Base-by-base conservation (phyloP, 2,113 vertebrate genomes). In the Engystomops pustulosus region DNA sequence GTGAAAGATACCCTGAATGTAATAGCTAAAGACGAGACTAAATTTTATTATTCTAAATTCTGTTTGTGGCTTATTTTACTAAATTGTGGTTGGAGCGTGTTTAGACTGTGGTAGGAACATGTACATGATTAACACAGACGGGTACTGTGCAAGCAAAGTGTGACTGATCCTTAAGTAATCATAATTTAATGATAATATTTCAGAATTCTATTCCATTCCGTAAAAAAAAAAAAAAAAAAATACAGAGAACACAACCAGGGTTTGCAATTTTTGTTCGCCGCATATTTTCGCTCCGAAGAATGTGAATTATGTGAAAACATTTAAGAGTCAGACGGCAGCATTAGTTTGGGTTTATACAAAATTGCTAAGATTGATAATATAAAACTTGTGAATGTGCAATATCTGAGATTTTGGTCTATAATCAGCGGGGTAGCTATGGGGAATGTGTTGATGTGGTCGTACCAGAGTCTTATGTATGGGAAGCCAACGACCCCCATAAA, bases 121-220 rank as follows among this genome's bases (percentile, higher is more conserved):
- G 80, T 82, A 72, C 80, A 72, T 82, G 80, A 72, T 82, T 82
- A 72, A 82, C 80, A 82, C 80, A 82, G 68, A 82, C n/a, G 47
- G n/a, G 51, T 38, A 60, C 80, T 82, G 80, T 82, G 80, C 80
- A 60, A 82, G 68, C 68, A 82, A 82, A 82, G 80, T 82, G 80
- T 82, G 80, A 82, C 80, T 82, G 68, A 82, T 82, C 69, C 80
- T 82, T 82, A 82, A 82, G 80, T 82, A 82, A 82, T 82, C 80
- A 82, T 27, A 82, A 82, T 82, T 82, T 82, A 82, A 82, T 82
- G 80, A 82, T 82, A 82, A 82, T 82, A 82, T 82, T 82, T 82
- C 80, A 82, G 80, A 82, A 72, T 72, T 44, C 36, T 49, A 70
- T 82, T 82, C 69, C 80, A 82, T 82, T 82, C 38, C 80, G 80